phyloP scores from a whole-genome alignment of 2,888 invertebrate species.

The Caenorhabditis sinica region DNA sequence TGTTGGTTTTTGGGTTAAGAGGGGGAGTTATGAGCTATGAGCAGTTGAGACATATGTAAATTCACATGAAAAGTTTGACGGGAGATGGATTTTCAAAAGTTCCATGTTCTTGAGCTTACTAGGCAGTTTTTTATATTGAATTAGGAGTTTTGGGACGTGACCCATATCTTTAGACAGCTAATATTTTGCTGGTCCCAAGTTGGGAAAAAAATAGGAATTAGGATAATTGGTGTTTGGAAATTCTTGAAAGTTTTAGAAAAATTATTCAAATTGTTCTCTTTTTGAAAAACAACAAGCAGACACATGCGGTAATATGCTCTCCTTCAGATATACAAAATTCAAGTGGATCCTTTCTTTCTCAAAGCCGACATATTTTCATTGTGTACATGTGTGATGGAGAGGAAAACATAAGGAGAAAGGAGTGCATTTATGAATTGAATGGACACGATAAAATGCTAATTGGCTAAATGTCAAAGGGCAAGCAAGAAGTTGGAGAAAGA shows the following conservation, averaged over 20 bases:
- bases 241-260: neutral
- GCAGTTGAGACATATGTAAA: neutral
- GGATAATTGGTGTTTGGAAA: no score
- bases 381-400: conserved; percentile 56
- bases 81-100: no score
- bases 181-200: no score
- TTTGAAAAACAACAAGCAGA: conserved; percentile 2
- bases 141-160: no score
- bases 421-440: conserved; percentile 50
- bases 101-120: no score
- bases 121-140: no score
- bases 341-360: conserved; percentile 23
- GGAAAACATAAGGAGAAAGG: neutral
- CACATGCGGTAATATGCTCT: neutral
- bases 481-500: neutral
- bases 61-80: neutral
- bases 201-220: no score
- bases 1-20: conserved; percentile 1
- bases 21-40: neutral
- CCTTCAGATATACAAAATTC: conserved; percentile 26
- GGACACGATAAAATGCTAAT: conserved; percentile 59
- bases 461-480: conserved; percentile 55
- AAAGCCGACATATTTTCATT: conserved; percentile 30
- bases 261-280: neutral
- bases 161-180: no score